Percentiles rank a stretch among this genome's conserved stretches.
Evolutionary conservation across 1,140 invertebrate species (phyloP).

Genomic region (Zophobas atratus): DNA sequence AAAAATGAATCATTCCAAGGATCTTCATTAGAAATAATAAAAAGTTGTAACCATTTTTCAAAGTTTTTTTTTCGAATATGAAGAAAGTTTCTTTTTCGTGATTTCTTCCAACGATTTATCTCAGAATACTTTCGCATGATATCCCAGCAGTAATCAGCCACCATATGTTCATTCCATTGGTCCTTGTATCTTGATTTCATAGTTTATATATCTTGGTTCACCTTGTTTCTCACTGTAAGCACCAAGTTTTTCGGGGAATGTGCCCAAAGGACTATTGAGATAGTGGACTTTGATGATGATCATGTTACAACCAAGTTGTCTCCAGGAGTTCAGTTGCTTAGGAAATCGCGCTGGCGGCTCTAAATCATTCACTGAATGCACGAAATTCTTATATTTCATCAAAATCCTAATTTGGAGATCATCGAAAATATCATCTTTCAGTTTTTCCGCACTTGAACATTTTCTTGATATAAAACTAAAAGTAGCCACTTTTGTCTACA

Average conservation of each 20-base stretch:
- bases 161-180: conserved; percentile 55
- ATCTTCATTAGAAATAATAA: no score
- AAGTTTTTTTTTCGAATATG: no score
- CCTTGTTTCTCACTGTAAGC: conserved; percentile 54
- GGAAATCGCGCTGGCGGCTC: conserved; percentile 29
- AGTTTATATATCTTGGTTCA: conserved; percentile 55
- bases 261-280: conserved; percentile 40
- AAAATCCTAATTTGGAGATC: conserved; percentile 57
- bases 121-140: conserved; percentile 42
- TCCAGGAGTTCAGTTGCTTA: conserved; percentile 32
- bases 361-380: not conserved
- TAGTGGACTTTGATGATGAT: conserved; percentile 49
- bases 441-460: conserved; percentile 56
- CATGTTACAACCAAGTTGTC: conserved; percentile 51
- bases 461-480: conserved; percentile 54
- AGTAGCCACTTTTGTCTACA: conserved; percentile 49
- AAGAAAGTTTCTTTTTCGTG: conserved; percentile 12
- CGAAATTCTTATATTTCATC: conserved; percentile 48
- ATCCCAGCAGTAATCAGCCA: conserved; percentile 61
- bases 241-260: conserved; percentile 51
- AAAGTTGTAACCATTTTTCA: no score
- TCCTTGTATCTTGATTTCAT: conserved; percentile 54
- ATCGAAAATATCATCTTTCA: conserved; percentile 60
- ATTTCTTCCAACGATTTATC: conserved; percentile 7
- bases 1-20: no score